These are phyloP conservation scores for Neolamprologus toae DNA, from an alignment of 2,113 vertebrate species.

Conservation along the genomic window DNA sequence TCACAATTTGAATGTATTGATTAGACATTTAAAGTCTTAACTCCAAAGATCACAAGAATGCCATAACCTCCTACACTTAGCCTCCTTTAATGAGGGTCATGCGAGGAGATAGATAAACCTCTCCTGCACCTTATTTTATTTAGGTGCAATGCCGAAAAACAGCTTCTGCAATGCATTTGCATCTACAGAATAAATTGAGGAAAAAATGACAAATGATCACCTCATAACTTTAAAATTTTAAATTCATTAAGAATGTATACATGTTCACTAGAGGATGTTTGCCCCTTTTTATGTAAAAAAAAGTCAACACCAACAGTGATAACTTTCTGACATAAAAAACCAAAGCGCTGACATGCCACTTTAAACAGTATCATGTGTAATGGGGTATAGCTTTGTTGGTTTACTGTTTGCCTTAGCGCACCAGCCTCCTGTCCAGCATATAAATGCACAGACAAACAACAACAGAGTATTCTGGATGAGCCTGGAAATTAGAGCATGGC, in stretches of 20 bases:
- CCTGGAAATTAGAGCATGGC: constrained; percentile 19
- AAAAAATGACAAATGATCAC: background rate
- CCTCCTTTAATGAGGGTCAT: background rate
- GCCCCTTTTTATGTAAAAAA: background rate
- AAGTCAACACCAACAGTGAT: background rate
- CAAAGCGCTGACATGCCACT: background rate
- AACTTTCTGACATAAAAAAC: background rate
- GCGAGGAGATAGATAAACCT: background rate
- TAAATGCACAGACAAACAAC: background rate
- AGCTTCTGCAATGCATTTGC: background rate
- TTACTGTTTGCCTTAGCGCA: background rate
- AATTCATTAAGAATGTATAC: background rate
- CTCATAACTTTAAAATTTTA: background rate
- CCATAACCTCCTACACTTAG: background rate
- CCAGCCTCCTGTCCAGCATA: background rate
- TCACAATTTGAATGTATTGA: background rate
- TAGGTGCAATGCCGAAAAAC: background rate
- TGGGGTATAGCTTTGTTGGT: background rate
- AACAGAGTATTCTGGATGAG: constrained; percentile 49
- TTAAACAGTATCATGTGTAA: background rate
- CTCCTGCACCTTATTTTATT: background rate
- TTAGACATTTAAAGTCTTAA: background rate
- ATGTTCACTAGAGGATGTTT: background rate
- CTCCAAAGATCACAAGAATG: background rate
- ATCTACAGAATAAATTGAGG: background rate